phyloP scores from a whole-genome alignment of 2,113 vertebrate genomes.

The Chlorodrepanis virens region DNA sequence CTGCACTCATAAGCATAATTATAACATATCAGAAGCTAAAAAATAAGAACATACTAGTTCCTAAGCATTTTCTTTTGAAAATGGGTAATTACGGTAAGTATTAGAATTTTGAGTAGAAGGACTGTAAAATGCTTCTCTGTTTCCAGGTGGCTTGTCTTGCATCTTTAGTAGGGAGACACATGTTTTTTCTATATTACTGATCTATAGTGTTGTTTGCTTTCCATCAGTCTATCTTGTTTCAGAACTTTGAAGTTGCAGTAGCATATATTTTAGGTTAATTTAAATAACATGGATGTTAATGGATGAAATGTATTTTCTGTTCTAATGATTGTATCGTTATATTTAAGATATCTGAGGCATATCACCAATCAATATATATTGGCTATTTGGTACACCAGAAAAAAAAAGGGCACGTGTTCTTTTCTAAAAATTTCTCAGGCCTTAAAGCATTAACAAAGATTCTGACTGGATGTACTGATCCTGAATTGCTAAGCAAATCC shows the following conservation, averaged over 20 bases:
- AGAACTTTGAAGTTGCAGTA: not conserved
- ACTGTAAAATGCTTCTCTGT: not conserved
- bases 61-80: not conserved
- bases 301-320: slow-evolving; percentile 9
- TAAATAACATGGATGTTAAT: slow-evolving; percentile 28
- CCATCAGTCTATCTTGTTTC: not conserved
- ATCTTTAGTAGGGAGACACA: not conserved
- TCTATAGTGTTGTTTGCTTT: not conserved
- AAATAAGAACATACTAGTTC: not conserved
- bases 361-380: not conserved
- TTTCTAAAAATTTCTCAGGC: not conserved
- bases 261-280: not conserved
- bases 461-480: not conserved
- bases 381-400: not conserved
- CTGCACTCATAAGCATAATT: not conserved
- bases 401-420: not conserved
- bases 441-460: not conserved
- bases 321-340: not conserved
- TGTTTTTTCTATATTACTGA: not conserved
- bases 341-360: not conserved
- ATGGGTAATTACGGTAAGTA: not conserved
- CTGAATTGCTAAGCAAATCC: not conserved
- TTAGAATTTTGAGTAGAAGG: not conserved
- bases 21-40: not conserved
- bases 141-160: not conserved